Percentiles rank a stretch among this genome's conserved stretches.
phyloP scores from a whole-genome alignment of 1,140 invertebrate genomes.

The Eubasilissa regina region DNA sequence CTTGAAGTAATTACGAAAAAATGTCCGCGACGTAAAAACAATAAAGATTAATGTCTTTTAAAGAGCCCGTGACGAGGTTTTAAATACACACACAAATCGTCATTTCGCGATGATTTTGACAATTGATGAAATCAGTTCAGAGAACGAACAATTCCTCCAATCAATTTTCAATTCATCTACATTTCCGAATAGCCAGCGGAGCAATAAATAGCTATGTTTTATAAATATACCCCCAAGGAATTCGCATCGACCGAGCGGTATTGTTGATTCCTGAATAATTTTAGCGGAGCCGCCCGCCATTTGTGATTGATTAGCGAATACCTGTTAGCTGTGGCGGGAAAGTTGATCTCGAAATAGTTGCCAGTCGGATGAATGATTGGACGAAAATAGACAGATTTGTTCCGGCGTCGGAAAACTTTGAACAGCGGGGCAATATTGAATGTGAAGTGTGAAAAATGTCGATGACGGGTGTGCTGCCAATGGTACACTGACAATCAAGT shows the following conservation, averaged over 20 bases:
- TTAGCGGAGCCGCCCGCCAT: neutral
- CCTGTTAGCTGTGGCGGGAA: slow-evolving; percentile 8
- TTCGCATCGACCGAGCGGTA: neutral
- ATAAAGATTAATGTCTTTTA: no score
- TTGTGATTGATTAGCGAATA: slow-evolving; percentile 6
- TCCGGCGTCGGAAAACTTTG: neutral
- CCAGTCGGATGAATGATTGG: slow-evolving; percentile 36
- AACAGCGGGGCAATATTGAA: slow-evolving; percentile 19
- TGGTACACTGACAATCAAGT: neutral
- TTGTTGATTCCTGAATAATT: neutral
- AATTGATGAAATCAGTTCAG: no score
- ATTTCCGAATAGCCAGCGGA: neutral
- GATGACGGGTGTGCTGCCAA: neutral
- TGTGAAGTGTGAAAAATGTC: neutral
- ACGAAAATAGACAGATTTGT: neutral
- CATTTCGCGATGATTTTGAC: no score
- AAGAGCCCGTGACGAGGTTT: no score
- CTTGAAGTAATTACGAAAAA: no score
- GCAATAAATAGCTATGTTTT: slow-evolving; percentile 4
- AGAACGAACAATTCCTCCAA: no score
- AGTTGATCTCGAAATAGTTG: slow-evolving; percentile 14
- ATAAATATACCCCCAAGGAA: slow-evolving; percentile 9
- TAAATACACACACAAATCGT: no score
- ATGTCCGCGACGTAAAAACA: no score
- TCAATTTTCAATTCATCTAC: slow-evolving; percentile 5